These are phyloP conservation scores for Gallinago jamesoni DNA, from an alignment of 2,113 vertebrate species.

Conservation along the genomic window DNA sequence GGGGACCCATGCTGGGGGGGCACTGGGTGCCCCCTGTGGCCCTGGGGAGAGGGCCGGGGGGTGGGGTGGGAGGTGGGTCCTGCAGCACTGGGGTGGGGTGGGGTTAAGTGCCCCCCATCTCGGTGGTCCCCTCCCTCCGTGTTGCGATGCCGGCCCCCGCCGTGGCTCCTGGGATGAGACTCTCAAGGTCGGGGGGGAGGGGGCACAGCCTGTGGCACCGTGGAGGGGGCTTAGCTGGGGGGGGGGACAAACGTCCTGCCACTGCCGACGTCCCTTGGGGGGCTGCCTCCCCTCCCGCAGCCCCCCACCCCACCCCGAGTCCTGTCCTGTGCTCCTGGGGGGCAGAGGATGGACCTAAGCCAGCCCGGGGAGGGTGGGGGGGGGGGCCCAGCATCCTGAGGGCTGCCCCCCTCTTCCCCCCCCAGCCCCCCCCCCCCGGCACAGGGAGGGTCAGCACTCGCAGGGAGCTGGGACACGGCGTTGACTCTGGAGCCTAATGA, in stretches of 20 bases:
- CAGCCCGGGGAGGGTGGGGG: fast-evolving
- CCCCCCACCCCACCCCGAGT: neutral
- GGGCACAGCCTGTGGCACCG: neutral
- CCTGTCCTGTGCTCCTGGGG: no score
- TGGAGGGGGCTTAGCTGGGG: neutral
- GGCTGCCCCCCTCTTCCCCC: no score
- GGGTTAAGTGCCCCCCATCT: neutral
- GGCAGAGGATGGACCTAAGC: neutral
- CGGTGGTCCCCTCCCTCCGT: fast-evolving
- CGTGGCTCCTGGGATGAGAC: neutral
- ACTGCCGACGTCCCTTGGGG: neutral
- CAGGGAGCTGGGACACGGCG: fast-evolving
- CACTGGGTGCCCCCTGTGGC: neutral
- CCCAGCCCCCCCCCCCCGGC: no score
- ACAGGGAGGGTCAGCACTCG: neutral
- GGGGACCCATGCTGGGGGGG: fast-evolving
- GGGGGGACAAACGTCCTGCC: no score
- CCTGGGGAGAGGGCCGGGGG: no score
- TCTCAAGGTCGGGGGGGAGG: neutral
- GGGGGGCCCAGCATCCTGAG: neutral
- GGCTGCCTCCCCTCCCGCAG: neutral
- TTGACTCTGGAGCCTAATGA: neutral
- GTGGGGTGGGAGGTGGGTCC: no score
- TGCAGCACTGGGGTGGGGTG: fast-evolving
- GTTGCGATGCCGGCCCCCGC: fast-evolving